Percentiles rank a stretch among this genome's conserved stretches.
phyloP scores from a whole-genome alignment of 2,113 vertebrate genomes.

The Erinaceus europaeus region DNA sequence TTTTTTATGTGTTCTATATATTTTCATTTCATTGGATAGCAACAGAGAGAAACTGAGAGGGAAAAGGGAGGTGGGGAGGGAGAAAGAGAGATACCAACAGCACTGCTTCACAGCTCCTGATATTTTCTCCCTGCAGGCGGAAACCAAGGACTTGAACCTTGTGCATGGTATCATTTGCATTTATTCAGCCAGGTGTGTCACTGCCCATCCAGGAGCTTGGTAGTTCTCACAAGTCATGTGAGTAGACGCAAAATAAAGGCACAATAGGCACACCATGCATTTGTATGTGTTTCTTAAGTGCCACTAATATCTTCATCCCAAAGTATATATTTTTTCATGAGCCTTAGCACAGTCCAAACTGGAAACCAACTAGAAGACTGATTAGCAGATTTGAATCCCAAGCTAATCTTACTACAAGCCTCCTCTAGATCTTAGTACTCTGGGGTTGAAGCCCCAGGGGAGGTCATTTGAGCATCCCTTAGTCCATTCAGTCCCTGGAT shows the following conservation, averaged over 20 bases:
- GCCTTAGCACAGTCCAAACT: not conserved
- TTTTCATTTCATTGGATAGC: too few relatives aligned
- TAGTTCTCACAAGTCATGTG: not conserved
- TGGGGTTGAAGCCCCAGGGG: not conserved
- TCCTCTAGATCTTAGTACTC: not conserved
- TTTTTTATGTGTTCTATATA: too few relatives aligned
- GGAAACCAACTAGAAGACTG: conserved; percentile 1
- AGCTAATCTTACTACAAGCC: not conserved
- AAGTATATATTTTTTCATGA: not conserved
- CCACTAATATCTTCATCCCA: not conserved
- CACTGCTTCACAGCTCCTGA: too few relatives aligned
- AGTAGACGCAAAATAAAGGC: not conserved
- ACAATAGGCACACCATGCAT: not conserved
- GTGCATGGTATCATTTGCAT: too few relatives aligned
- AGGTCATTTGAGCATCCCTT: not conserved
- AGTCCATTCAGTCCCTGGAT: too few relatives aligned
- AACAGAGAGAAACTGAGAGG: too few relatives aligned
- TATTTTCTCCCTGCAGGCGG: too few relatives aligned
- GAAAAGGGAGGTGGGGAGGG: too few relatives aligned
- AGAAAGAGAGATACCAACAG: too few relatives aligned
- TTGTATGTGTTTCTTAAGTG: not conserved
- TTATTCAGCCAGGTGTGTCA: too few relatives aligned
- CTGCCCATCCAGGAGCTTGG: too few relatives aligned
- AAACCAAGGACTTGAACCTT: too few relatives aligned
- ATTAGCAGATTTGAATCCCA: not conserved